These are phyloP conservation scores for Halichoerus grypus DNA, from an alignment of 2,113 vertebrate genomes.

Conservation along the genomic window DNA sequence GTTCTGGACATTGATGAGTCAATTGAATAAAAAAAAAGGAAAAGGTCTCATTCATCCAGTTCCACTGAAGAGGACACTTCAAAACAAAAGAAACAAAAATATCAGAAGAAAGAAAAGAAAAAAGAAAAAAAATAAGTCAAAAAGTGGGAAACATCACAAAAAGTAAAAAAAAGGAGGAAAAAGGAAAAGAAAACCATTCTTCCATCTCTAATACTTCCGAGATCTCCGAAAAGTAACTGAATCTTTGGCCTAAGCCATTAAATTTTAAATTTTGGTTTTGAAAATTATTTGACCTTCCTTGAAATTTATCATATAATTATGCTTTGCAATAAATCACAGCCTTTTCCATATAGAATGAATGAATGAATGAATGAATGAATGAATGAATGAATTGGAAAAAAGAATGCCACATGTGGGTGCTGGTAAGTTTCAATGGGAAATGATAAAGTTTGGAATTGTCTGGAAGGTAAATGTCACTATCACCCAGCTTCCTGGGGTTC, in stretches of 20 bases:
- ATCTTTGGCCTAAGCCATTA: constrained; percentile 36
- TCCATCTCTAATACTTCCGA: constrained; percentile 89
- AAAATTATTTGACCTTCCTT: constrained; percentile 65
- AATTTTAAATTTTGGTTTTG: constrained; percentile 42
- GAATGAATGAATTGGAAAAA: background rate
- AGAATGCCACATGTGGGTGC: background rate
- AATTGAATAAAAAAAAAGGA: background rate
- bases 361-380: background rate
- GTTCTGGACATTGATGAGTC: background rate
- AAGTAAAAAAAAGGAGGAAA: constrained; percentile 90
- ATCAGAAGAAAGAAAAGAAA: constrained; percentile 95
- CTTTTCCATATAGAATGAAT: constrained; percentile 48
- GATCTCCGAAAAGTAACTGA: constrained; percentile 91
- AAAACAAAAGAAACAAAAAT: constrained; percentile 95
- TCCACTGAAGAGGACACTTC: constrained; percentile 88
- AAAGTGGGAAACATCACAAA: constrained; percentile 91
- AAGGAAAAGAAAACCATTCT: constrained; percentile 87
- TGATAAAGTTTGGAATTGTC: background rate
- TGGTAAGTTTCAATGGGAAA: background rate
- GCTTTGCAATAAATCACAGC: constrained; percentile 71
- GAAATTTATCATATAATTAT: constrained; percentile 73
- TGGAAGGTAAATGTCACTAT: background rate
- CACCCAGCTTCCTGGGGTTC: background rate
- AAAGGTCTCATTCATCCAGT: constrained; percentile 91
- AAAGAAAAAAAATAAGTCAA: constrained; percentile 92